These are phyloP conservation scores for Araneus ventricosus DNA, from an alignment of 1,140 invertebrate species.

Conservation along the genomic window DNA sequence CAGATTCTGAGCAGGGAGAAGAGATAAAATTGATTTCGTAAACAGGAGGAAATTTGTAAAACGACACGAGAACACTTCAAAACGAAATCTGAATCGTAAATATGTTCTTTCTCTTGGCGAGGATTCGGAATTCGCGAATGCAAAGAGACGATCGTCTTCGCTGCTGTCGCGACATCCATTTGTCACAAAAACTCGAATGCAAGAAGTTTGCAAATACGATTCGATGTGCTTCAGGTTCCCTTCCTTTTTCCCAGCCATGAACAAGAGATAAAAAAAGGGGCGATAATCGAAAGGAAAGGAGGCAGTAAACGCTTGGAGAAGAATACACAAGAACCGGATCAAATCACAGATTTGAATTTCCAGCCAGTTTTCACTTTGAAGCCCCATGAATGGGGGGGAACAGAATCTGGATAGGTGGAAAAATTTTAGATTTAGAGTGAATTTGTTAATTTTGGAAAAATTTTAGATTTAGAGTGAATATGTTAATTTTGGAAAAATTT, in stretches of 20 bases:
- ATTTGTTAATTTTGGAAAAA: background rate
- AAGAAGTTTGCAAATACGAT: conserved; percentile 29
- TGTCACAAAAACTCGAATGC: conserved; percentile 27
- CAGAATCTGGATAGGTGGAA: background rate
- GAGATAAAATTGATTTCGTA: conserved; percentile 29
- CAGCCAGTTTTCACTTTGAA: background rate
- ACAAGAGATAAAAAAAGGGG: background rate
- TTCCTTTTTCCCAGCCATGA: background rate
- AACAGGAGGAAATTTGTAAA: conserved; percentile 25
- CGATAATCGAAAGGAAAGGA: conserved; percentile 19
- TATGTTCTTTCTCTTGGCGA: conserved; percentile 1
- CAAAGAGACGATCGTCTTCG: conserved; percentile 13
- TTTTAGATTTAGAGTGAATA: too few species aligned
- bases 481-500: background rate
- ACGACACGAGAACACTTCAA: conserved; percentile 9
- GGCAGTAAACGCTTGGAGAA: background rate
- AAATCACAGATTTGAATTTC: conserved; percentile 9
- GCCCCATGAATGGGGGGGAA: background rate
- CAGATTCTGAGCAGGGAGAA: background rate
- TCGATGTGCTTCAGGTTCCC: background rate
- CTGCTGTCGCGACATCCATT: conserved; percentile 10
- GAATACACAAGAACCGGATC: background rate
- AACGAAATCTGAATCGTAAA: conserved; percentile 35
- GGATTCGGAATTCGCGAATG: conserved; percentile 9
- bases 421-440: background rate